Percentiles rank a stretch among this genome's conserved stretches.
phyloP scores from a whole-genome alignment of 2,888 invertebrate genomes.

The Congeria kusceri region DNA sequence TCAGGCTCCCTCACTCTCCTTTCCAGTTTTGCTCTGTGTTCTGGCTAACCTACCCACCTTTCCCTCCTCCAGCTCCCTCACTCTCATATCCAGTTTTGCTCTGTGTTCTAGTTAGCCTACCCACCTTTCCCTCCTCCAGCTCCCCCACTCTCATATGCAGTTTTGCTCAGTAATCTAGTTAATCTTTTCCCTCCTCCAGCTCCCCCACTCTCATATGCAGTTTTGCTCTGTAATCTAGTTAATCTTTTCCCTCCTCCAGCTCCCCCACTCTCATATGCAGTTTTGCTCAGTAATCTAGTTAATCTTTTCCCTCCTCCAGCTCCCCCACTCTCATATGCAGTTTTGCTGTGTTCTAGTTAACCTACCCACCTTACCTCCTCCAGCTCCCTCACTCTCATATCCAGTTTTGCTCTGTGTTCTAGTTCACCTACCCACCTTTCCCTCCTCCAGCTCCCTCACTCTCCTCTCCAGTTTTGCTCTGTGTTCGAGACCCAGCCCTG shows the following conservation, averaged over 20 bases:
- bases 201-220: conserved; percentile 93
- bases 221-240: too few relatives aligned
- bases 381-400: conserved; percentile 84
- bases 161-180: too few relatives aligned
- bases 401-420: too few relatives aligned
- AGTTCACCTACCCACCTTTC: conserved; percentile 88
- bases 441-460: conserved; percentile 91
- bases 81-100: conserved; percentile 90
- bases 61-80: conserved; percentile 1
- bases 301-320: conserved; percentile 94
- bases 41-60: too few relatives aligned
- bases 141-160: conserved; percentile 93
- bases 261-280: conserved; percentile 93
- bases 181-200: conserved; percentile 94
- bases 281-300: too few relatives aligned
- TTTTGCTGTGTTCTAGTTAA: too few relatives aligned
- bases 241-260: conserved; percentile 94
- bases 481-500: conserved; percentile 94
- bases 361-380: too few relatives aligned
- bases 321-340: conserved; percentile 93
- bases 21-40: too few relatives aligned
- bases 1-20: too few relatives aligned
- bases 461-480: conserved; percentile 92
- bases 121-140: conserved; percentile 93
- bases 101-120: conserved; percentile 4